These are phyloP conservation scores for Ypsolopha sequella DNA, from an alignment of 2,888 invertebrate species.

Conservation along the genomic window DNA sequence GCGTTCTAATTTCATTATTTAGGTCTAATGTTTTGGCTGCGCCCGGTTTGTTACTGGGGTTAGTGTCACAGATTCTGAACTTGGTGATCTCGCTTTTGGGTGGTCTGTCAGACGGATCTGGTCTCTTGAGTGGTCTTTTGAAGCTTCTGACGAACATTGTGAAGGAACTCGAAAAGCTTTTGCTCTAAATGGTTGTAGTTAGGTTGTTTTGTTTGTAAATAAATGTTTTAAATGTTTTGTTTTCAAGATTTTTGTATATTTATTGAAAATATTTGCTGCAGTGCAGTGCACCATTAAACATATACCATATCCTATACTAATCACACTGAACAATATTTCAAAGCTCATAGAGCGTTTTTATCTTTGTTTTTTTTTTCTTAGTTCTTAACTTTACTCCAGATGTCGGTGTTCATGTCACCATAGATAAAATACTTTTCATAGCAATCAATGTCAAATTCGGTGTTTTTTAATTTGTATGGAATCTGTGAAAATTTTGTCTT, in stretches of 20 bases:
- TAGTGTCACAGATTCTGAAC: conserved; percentile 43
- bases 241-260: background rate
- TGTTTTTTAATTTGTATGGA: too few species aligned
- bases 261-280: too few species aligned
- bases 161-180: conserved; percentile 49
- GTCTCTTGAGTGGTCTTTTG: conserved; percentile 40
- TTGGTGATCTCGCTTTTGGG: conserved; percentile 43
- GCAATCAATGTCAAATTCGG: too few species aligned
- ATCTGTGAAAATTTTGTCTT: too few species aligned
- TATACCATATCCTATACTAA: too few species aligned
- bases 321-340: too few species aligned
- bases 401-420: too few species aligned
- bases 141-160: conserved; percentile 46
- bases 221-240: background rate
- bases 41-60: conserved; percentile 37
- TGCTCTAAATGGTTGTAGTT: conserved; percentile 14
- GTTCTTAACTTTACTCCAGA: too few species aligned
- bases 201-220: background rate
- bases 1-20: conserved; percentile 51
- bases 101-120: conserved; percentile 45
- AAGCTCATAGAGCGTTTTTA: too few species aligned
- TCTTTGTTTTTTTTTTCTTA: too few species aligned
- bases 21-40: conserved; percentile 53
- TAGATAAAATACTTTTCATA: too few species aligned
- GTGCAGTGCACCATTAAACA: too few species aligned